Base-by-base conservation (phyloP, 2,113 vertebrate species). In the Aplodontia rufa region DNA sequence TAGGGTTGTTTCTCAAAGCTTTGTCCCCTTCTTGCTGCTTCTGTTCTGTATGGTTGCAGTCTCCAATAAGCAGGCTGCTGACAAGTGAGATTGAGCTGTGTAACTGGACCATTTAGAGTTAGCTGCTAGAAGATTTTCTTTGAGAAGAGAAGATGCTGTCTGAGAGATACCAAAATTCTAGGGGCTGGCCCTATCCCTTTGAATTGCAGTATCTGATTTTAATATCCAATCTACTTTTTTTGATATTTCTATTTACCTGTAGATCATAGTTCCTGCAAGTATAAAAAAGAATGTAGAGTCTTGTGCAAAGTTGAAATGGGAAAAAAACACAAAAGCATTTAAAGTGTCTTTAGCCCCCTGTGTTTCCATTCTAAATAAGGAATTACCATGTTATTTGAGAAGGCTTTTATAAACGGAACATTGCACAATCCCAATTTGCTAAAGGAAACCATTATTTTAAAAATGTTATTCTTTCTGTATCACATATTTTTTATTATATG, bases 391-490 rank as follows among this genome's bases (percentile, higher is more conserved):
- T 42, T 91, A 32, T 89, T 60, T 69, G 51, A 19, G 81, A 45
- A 93, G 53, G 26, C 35, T 89, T 89, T 78, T 87, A 76, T 80
- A 83, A 69, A 37, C 81, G 47, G 32, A 94, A 82, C 0, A 55
- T 72, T 92, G 76, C 9, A 69, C 10, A 53, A 28, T 79, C 53
- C 20, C 22, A 92, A 55, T 42, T 83, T 79, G 76, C 55, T 51
- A 91, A 95, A 82, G 49, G 13, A 97, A 94, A 1, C 17, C 45
- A 83, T 24, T 69, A 60, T 19, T 71, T 58, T 95, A 49, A 49
- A 47, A 84, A 81, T 72, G 14, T 81, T 94, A 71, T 78, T 83
- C 37, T 97, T 86, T 26, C 40, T 20, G 64, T 84, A 95, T 91
- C 4, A 83, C 49, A 1, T 62, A 60, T 87, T 95, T 96, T 91